Conservation (phyloP, 2,888 invertebrate species). For the Muscina levida region DNA sequence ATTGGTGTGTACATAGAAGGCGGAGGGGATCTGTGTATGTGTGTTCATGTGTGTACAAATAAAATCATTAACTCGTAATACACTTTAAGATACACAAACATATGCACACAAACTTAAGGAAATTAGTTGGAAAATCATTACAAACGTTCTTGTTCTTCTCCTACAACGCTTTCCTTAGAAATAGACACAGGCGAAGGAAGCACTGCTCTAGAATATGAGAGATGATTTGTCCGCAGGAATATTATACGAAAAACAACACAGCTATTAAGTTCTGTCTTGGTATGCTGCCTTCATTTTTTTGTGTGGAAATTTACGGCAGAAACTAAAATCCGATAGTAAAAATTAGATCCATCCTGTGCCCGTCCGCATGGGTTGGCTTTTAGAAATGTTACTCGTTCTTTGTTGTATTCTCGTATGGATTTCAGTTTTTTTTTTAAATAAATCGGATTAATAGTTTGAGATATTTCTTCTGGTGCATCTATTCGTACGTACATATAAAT, state of each 20-base stretch:
- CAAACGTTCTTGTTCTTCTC: constrained; percentile 6
- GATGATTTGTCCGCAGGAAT: not conserved
- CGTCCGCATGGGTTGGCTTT: constrained; percentile 5
- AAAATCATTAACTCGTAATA: constrained; percentile 35
- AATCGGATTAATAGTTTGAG: constrained; percentile 35
- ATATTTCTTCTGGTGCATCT: constrained; percentile 25
- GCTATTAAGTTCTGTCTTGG: constrained; percentile 1
- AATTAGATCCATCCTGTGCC: not conserved
- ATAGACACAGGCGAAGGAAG: not conserved
- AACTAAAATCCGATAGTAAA: constrained; percentile 31
- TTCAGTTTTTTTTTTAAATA: constrained; percentile 9
- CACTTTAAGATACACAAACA: constrained; percentile 13
- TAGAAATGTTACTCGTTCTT: constrained; percentile 1
- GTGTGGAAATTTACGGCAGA: constrained; percentile 13
- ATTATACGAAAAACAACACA: not conserved
- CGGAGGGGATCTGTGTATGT: too few relatives aligned
- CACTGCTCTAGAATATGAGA: not conserved
- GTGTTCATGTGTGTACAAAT: constrained; percentile 15
- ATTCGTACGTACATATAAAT: too few relatives aligned
- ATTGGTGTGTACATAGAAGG: too few relatives aligned
- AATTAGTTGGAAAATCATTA: constrained; percentile 33
- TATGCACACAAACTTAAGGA: constrained; percentile 3
- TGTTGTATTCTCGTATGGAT: not conserved
- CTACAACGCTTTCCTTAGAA: too few relatives aligned
- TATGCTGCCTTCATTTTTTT: constrained; percentile 5